Evolutionary conservation across 2,113 vertebrate genomes (phyloP).

Genomic region (Syngnathus typhle): DNA sequence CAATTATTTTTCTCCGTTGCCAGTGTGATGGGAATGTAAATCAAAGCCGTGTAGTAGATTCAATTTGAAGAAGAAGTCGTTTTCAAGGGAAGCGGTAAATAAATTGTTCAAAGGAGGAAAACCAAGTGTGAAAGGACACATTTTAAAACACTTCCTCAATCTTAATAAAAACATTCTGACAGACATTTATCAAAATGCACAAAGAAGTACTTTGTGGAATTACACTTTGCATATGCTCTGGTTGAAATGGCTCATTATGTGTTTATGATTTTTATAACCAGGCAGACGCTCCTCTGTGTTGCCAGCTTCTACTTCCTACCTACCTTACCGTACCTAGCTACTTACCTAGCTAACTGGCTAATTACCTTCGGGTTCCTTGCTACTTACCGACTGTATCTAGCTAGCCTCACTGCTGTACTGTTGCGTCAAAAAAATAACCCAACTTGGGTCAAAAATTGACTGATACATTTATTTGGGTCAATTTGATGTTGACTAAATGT

Average conservation of each 20-base stretch:
- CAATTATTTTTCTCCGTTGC: constrained; percentile 2
- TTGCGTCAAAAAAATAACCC: too few relatives aligned
- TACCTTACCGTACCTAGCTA: too few relatives aligned
- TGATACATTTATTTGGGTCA: too few relatives aligned
- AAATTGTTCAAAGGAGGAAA: not conserved
- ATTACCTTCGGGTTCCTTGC: too few relatives aligned
- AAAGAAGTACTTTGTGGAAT: not conserved
- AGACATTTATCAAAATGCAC: not conserved
- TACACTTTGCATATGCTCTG: not conserved
- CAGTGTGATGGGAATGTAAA: not conserved
- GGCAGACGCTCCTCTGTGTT: too few relatives aligned
- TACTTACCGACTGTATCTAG: too few relatives aligned
- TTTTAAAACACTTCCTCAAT: not conserved
- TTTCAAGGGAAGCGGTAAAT: not conserved
- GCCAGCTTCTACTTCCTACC: too few relatives aligned
- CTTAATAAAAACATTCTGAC: not conserved
- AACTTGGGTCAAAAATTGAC: too few relatives aligned
- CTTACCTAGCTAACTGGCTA: too few relatives aligned
- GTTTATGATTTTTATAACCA: too few relatives aligned
- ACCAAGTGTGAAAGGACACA: not conserved
- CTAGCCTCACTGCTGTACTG: too few relatives aligned
- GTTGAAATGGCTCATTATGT: not conserved
- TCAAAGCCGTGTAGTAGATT: not conserved
- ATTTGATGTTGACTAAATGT: too few relatives aligned
- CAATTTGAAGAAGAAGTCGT: not conserved